These are phyloP conservation scores for Kuschelorhynchus macadamiae DNA, from an alignment of 2,888 invertebrate species.

Conservation along the genomic window DNA sequence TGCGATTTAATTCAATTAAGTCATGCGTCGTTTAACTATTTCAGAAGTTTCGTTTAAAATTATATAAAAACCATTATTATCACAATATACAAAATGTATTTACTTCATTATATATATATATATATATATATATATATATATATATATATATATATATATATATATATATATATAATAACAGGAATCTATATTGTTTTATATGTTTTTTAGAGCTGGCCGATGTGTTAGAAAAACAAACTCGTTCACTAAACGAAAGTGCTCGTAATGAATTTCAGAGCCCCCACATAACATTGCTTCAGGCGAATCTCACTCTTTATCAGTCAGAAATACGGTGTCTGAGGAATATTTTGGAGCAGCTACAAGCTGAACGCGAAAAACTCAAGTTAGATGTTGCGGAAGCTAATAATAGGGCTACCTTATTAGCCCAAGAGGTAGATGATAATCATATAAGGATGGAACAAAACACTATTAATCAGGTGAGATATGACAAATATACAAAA, in stretches of 20 bases:
- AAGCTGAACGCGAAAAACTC: conserved; percentile 85
- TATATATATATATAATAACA: too few species aligned
- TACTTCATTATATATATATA: too few species aligned
- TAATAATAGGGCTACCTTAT: conserved; percentile 82
- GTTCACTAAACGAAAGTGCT: conserved; percentile 58
- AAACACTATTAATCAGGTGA: conserved; percentile 78
- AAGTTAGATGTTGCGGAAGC: conserved; percentile 85
- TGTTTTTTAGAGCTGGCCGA: conserved; percentile 76
- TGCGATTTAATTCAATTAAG: too few species aligned
- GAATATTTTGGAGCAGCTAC: conserved; percentile 76
- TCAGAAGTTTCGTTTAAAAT: too few species aligned
- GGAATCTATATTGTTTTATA: too few species aligned
- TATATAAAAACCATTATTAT: too few species aligned
- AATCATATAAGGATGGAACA: conserved; percentile 87
- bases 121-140: too few species aligned
- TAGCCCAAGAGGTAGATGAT: conserved; percentile 94
- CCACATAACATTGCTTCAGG: conserved; percentile 73
- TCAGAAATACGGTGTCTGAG: conserved; percentile 76
- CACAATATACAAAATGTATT: too few species aligned
- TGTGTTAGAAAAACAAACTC: conserved; percentile 78
- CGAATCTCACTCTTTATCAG: conserved; percentile 78
- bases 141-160: too few species aligned
- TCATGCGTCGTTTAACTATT: too few species aligned
- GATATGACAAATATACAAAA: not conserved
- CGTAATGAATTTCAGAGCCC: conserved; percentile 64